A percentile compares a stretch with the other conserved stretches of the same genome.
These are phyloP conservation scores for Polypedilum vanderplanki DNA, from an alignment of 1,140 invertebrate genomes.

Conservation along the genomic window DNA sequence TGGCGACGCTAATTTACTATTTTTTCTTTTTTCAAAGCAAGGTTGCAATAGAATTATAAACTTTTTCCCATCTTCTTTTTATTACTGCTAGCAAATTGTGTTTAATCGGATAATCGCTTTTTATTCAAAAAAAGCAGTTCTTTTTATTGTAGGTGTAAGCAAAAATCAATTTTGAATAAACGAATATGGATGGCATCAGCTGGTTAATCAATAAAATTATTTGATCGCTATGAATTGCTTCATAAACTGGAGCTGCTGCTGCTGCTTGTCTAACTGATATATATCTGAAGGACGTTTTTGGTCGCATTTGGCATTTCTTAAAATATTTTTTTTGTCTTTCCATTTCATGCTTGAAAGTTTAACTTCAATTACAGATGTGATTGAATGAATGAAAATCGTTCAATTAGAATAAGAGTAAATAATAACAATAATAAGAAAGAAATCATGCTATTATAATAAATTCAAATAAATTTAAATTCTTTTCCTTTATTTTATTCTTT, in stretches of 20 bases:
- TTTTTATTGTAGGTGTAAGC: not conserved
- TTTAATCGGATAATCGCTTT: not conserved
- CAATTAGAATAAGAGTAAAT: not conserved
- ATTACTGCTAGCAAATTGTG: not conserved
- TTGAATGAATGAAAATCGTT: not conserved
- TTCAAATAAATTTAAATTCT: not conserved
- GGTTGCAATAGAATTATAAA: too few relatives aligned
- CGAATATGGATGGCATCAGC: not conserved
- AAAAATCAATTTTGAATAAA: not conserved
- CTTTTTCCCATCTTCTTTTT: too few relatives aligned
- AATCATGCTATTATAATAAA: conserved; percentile 14
- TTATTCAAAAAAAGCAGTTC: not conserved
- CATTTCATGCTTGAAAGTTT: not conserved
- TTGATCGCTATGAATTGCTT: conserved; percentile 17
- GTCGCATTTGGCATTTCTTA: not conserved
- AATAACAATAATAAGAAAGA: not conserved
- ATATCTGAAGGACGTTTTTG: not conserved
- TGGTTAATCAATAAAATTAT: not conserved
- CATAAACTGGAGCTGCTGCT: not conserved
- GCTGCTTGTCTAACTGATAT: too few relatives aligned
- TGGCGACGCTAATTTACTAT: too few relatives aligned
- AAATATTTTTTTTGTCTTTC: not conserved
- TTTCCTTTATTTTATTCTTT: not conserved
- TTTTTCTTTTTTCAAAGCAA: too few relatives aligned
- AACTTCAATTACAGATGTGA: not conserved